phyloP scores from a whole-genome alignment of 1,140 invertebrate species.

The Augochlora pura region DNA sequence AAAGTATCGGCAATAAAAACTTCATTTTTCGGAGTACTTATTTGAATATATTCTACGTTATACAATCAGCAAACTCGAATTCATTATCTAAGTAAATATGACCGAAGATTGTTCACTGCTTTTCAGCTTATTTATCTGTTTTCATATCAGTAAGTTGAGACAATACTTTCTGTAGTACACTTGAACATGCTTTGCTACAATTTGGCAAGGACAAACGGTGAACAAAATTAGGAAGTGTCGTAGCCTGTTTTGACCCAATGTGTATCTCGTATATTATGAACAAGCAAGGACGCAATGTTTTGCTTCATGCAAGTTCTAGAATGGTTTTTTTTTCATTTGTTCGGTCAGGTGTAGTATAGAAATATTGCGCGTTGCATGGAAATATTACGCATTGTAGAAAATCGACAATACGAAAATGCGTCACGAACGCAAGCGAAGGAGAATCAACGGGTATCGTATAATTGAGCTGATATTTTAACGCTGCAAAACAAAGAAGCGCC shows the following conservation, averaged over 20 bases:
- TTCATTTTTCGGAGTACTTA: no score
- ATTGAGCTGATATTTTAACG: conserved; percentile 11
- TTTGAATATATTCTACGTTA: no score
- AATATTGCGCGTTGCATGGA: not conserved
- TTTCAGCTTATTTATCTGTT: no score
- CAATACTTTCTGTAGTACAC: no score
- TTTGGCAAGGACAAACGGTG: no score
- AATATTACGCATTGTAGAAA: not conserved
- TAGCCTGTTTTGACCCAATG: not conserved
- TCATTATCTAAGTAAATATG: no score
- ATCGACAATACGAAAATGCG: not conserved
- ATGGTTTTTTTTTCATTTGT: conserved; percentile 1
- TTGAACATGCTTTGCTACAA: no score
- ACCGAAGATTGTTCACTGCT: no score
- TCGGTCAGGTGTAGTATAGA: not conserved
- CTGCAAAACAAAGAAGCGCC: conserved; percentile 12
- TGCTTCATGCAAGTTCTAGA: not conserved
- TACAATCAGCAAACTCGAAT: no score
- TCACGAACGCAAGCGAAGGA: conserved; percentile 4
- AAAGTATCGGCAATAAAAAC: no score
- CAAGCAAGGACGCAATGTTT: not conserved
- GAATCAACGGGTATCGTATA: not conserved
- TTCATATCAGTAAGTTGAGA: no score
- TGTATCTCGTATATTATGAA: not conserved
- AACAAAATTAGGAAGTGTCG: no score